phyloP scores from a whole-genome alignment of 2,113 vertebrate genomes.

The Muscicapa adusta region DNA sequence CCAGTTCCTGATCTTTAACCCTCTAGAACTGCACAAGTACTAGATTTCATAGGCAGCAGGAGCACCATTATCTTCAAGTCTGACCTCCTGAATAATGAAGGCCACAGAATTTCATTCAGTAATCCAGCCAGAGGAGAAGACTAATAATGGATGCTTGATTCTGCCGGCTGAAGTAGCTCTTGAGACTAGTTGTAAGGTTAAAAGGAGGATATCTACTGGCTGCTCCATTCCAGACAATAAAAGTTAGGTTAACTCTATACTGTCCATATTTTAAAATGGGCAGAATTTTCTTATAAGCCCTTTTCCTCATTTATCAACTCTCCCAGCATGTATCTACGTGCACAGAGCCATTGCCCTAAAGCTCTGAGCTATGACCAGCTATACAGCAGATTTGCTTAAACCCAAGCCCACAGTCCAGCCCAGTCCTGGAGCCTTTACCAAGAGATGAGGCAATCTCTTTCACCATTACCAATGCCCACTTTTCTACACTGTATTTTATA shows the following conservation, averaged over 20 bases:
- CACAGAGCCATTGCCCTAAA: not conserved
- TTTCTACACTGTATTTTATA: not conserved
- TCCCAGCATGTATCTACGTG: not conserved
- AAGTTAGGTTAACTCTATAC: not conserved
- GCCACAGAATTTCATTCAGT: not conserved
- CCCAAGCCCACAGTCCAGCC: not conserved
- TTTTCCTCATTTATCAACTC: not conserved
- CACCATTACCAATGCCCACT: not conserved
- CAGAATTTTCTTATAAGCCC: not conserved
- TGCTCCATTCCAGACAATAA: not conserved
- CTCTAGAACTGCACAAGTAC: not conserved
- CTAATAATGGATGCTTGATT: not conserved
- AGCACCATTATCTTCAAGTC: not conserved
- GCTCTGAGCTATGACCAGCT: not conserved
- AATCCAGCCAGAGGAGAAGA: not conserved
- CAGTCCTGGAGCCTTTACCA: not conserved
- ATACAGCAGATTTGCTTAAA: not conserved
- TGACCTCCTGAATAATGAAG: conserved; percentile 9
- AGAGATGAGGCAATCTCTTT: not conserved
- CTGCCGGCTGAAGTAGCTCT: not conserved
- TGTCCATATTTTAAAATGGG: not conserved
- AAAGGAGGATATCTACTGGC: not conserved
- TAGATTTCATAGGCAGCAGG: not conserved
- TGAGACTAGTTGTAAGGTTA: not conserved
- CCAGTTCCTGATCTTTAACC: not conserved